phyloP scores from a whole-genome alignment of 1,140 invertebrate species.

The Pygmarrhopalites habei region DNA sequence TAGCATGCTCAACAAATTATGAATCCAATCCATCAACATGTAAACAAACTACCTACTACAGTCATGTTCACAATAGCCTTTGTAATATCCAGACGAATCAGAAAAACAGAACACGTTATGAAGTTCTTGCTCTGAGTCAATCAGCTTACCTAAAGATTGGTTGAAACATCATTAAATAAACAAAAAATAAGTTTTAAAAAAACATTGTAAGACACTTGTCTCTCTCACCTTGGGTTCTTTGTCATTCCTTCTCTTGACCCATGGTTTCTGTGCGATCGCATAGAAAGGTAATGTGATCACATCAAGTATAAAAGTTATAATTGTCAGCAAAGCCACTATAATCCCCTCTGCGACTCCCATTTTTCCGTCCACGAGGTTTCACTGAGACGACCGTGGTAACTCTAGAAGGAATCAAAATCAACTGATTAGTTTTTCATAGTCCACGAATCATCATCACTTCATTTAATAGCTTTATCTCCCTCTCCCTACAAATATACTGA shows the following conservation, averaged over 20 bases:
- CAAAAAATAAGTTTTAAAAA: slow-evolving; percentile 22
- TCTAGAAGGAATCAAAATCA: slow-evolving; percentile 1
- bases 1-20: too few species aligned
- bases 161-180: too few species aligned
- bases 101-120: too few species aligned
- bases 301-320: slow-evolving; percentile 74
- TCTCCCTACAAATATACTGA: background rate
- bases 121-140: too few species aligned
- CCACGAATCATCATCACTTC: background rate
- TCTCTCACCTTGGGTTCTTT: slow-evolving; percentile 42
- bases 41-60: too few species aligned
- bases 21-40: too few species aligned
- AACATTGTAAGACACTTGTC: slow-evolving; percentile 18
- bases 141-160: too few species aligned
- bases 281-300: slow-evolving; percentile 83
- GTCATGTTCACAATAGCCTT: too few species aligned
- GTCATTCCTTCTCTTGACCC: slow-evolving; percentile 63
- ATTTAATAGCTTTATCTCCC: slow-evolving; percentile 7
- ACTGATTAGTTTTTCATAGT: background rate
- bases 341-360: slow-evolving; percentile 24
- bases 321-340: slow-evolving; percentile 55
- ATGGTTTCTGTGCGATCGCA: slow-evolving; percentile 76
- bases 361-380: background rate
- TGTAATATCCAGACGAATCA: background rate
- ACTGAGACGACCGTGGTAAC: background rate